Percentiles rank a stretch among this genome's conserved stretches.
phyloP scores from a whole-genome alignment of 2,797 vertebrate species.

The Cirrhinus molitorella region DNA sequence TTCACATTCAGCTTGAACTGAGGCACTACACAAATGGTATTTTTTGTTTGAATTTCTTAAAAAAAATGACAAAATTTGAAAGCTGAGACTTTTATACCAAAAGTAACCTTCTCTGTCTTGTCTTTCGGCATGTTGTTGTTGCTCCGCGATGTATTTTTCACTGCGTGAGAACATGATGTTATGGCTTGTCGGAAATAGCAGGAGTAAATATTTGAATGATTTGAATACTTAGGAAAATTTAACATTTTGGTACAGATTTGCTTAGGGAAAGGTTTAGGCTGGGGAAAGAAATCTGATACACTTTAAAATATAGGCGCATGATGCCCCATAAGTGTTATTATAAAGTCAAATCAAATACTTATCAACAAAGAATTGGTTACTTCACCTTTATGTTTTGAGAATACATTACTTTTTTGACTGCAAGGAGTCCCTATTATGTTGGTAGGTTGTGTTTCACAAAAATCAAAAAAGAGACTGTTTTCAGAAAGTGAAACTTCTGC shows the following conservation, averaged over 20 bases:
- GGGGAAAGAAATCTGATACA: too few relatives aligned
- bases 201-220: too few relatives aligned
- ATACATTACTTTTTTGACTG: not conserved
- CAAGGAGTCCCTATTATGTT: slow-evolving; percentile 4
- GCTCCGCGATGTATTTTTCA: not conserved
- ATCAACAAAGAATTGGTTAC: not conserved
- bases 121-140: not conserved
- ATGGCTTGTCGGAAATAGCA: not conserved
- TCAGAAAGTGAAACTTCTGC: slow-evolving; percentile 39
- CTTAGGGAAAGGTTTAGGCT: too few relatives aligned
- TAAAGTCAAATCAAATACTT: not conserved
- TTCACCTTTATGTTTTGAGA: not conserved
- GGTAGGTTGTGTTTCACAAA: slow-evolving; percentile 16
- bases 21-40: not conserved
- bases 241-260: too few relatives aligned
- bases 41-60: not conserved
- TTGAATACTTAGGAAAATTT: too few relatives aligned
- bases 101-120: not conserved
- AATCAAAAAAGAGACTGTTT: slow-evolving; percentile 35
- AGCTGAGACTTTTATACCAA: not conserved
- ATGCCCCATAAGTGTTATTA: not conserved
- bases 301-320: not conserved
- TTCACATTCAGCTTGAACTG: not conserved
- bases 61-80: not conserved
- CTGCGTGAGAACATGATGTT: too few relatives aligned